A percentile compares a stretch with the other conserved stretches of the same genome.
Evolutionary conservation across 1,140 invertebrate species (phyloP).

Genomic region (Mya arenaria): DNA sequence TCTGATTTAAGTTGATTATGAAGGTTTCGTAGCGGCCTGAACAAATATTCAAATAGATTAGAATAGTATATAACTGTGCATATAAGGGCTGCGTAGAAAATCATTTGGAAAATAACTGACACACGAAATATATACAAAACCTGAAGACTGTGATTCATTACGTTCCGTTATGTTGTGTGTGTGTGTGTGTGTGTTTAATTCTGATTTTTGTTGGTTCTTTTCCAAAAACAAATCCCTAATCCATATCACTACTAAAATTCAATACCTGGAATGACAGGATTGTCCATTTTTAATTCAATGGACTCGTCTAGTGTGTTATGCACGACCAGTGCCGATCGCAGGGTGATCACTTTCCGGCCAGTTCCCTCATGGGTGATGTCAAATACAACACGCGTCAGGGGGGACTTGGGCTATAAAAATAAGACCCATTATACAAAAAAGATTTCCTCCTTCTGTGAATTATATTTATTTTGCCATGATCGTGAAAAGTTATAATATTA

Average conservation of each 20-base stretch:
- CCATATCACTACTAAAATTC: no score
- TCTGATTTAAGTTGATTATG: slow-evolving; percentile 28
- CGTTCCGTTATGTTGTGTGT: neutral
- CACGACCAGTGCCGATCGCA: slow-evolving; percentile 93
- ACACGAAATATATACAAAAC: neutral
- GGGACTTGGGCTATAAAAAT: slow-evolving; percentile 58
- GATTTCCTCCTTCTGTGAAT: no score
- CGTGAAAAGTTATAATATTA: neutral
- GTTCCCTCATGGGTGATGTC: slow-evolving; percentile 95
- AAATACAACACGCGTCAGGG: slow-evolving; percentile 78
- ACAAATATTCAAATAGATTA: neutral
- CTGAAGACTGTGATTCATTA: neutral
- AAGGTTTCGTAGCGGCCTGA: slow-evolving; percentile 36
- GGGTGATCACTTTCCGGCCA: slow-evolving; percentile 96
- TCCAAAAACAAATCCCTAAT: no score
- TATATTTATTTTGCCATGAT: no score
- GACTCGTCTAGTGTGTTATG: slow-evolving; percentile 84
- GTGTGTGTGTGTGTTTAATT: neutral
- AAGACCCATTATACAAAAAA: no score
- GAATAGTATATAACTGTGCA: neutral
- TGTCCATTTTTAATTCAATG: slow-evolving; percentile 74
- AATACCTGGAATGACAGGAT: slow-evolving; percentile 62
- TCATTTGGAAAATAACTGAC: neutral
- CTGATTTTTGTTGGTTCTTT: no score
- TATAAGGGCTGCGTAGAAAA: neutral